phyloP scores from a whole-genome alignment of 2,888 invertebrate genomes.

The Onchidella celtica region DNA sequence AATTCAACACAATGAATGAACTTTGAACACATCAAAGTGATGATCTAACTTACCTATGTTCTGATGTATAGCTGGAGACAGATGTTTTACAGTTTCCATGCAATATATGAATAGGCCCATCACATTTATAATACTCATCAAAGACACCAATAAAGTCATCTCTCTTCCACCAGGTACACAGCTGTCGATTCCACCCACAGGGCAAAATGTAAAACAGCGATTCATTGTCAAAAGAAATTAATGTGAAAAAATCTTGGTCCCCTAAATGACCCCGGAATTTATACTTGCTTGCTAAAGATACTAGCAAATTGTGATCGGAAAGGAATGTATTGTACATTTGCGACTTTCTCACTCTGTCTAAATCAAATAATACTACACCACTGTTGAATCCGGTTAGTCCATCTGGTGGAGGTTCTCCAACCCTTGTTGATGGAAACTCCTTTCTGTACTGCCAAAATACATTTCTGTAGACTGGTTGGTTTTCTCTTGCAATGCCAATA shows the following conservation, averaged over 20 bases:
- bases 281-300: constrained; percentile 78
- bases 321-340: constrained; percentile 83
- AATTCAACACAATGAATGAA: too few relatives aligned
- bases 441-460: constrained; percentile 86
- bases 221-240: constrained; percentile 86
- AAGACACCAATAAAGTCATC: constrained; percentile 88
- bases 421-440: constrained; percentile 84
- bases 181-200: constrained; percentile 90
- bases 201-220: constrained; percentile 87
- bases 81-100: constrained; percentile 80
- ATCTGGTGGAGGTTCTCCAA: constrained; percentile 83
- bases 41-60: background rate
- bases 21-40: too few relatives aligned
- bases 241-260: constrained; percentile 90
- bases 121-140: constrained; percentile 86
- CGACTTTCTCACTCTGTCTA: constrained; percentile 86
- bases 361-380: constrained; percentile 87
- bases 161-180: constrained; percentile 90
- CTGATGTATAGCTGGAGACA: constrained; percentile 53
- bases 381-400: constrained; percentile 89
- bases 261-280: constrained; percentile 85
- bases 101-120: constrained; percentile 73
- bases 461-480: constrained; percentile 90
- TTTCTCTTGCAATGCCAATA: constrained; percentile 86
- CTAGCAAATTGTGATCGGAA: constrained; percentile 63